A percentile compares a stretch with the other conserved stretches of the same genome.
Conservation (phyloP, 2,888 invertebrate genomes). For the Chrysolina haemoptera region DNA sequence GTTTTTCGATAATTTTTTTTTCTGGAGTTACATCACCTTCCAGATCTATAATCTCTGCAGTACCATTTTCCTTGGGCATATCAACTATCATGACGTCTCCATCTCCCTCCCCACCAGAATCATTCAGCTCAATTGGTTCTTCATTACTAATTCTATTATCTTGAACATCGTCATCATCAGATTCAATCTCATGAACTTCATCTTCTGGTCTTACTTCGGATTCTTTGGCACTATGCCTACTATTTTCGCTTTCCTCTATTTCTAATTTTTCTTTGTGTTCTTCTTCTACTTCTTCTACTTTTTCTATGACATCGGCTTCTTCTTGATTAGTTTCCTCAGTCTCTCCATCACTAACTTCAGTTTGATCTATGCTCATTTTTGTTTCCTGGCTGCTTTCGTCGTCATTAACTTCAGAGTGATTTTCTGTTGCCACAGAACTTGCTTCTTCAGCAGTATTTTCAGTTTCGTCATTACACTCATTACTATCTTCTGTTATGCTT, state of each 20-base stretch:
- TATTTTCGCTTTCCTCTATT: slow-evolving; percentile 38
- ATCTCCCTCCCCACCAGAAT: slow-evolving; percentile 60
- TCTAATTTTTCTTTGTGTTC: slow-evolving; percentile 40
- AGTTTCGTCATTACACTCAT: slow-evolving; percentile 44
- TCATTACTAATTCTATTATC: slow-evolving; percentile 42
- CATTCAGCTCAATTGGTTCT: slow-evolving; percentile 64
- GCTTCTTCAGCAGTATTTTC: slow-evolving; percentile 29
- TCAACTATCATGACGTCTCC: slow-evolving; percentile 66
- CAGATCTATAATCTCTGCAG: slow-evolving; percentile 60
- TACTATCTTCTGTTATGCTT: slow-evolving; percentile 34
- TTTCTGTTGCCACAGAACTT: slow-evolving; percentile 24
- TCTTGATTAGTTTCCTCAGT: slow-evolving; percentile 28
- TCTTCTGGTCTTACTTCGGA: slow-evolving; percentile 36
- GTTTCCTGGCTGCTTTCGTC: slow-evolving; percentile 54
- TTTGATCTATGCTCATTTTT: slow-evolving; percentile 44
- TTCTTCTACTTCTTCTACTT: slow-evolving; percentile 50
- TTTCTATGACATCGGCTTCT: slow-evolving; percentile 37
- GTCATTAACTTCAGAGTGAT: slow-evolving; percentile 49
- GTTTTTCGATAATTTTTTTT: slow-evolving; percentile 62
- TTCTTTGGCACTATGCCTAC: slow-evolving; percentile 34
- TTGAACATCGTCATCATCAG: slow-evolving; percentile 47
- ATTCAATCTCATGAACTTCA: slow-evolving; percentile 60
- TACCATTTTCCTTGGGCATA: slow-evolving; percentile 61
- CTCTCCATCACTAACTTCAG: slow-evolving; percentile 40
- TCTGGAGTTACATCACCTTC: slow-evolving; percentile 64